Evolutionary conservation across 2,113 vertebrate species (phyloP).

Genomic region (Aix galericulata): DNA sequence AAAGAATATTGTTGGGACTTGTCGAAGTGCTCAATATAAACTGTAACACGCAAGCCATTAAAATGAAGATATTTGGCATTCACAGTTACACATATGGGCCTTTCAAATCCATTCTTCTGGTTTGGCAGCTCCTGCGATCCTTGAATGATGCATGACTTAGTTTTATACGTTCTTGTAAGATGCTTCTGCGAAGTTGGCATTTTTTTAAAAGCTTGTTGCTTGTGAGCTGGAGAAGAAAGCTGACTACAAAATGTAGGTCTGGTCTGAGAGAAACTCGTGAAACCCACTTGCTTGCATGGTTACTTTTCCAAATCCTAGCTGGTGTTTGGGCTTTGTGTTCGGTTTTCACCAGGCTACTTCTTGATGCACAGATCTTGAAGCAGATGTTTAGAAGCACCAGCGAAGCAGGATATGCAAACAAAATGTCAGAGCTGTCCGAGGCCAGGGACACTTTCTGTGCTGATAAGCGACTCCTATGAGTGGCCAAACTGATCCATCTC

Average conservation of each 20-base stretch:
- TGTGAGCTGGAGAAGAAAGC: neutral
- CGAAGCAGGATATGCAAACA: conserved; percentile 44
- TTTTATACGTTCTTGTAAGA: conserved; percentile 26
- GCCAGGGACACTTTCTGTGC: conserved; percentile 60
- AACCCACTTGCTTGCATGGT: neutral
- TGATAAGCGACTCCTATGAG: conserved; percentile 65
- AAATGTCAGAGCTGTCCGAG: conserved; percentile 41
- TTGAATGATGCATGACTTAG: conserved; percentile 42
- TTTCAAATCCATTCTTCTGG: conserved; percentile 52
- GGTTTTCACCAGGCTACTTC: neutral
- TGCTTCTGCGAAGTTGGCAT: conserved; percentile 37
- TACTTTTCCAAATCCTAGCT: conserved; percentile 9
- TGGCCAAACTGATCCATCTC: conserved; percentile 76
- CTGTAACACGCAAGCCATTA: conserved; percentile 29
- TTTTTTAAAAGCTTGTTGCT: neutral
- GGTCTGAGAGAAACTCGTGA: neutral
- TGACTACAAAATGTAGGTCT: neutral
- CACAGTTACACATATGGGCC: conserved; percentile 38
- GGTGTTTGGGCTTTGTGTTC: conserved; percentile 18
- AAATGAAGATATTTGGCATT: conserved; percentile 59
- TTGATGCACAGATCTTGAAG: conserved; percentile 11
- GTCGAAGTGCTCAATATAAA: conserved; percentile 24
- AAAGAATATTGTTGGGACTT: neutral
- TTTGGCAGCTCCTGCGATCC: conserved; percentile 26
- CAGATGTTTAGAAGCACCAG: conserved; percentile 6